These are phyloP conservation scores for Phragmatobia fuliginosa DNA, from an alignment of 2,888 invertebrate species.

Conservation along the genomic window DNA sequence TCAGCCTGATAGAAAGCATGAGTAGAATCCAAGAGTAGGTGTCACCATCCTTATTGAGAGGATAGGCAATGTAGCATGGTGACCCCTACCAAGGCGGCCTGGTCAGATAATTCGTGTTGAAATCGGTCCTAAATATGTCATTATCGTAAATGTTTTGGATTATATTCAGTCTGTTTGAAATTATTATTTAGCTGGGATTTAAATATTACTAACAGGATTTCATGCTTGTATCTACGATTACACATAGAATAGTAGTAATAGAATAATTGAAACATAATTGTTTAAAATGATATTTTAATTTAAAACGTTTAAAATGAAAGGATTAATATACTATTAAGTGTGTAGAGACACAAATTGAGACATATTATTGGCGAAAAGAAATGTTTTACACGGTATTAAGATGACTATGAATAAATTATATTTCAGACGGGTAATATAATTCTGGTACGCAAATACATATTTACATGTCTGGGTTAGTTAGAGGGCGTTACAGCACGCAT, in stretches of 20 bases:
- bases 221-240: too few species aligned
- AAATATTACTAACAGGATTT: not conserved
- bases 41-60: too few species aligned
- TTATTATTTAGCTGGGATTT: not conserved
- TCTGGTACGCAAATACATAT: conserved; percentile 9
- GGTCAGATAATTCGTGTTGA: too few species aligned
- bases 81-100: too few species aligned
- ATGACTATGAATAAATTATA: not conserved
- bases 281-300: too few species aligned
- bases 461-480: conserved; percentile 15
- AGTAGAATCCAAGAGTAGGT: too few species aligned
- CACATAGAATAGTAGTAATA: not conserved
- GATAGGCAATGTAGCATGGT: too few species aligned
- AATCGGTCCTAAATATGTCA: too few species aligned
- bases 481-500: not conserved
- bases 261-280: not conserved
- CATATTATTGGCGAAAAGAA: not conserved
- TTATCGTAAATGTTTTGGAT: too few species aligned
- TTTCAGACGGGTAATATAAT: conserved; percentile 6
- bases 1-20: too few species aligned
- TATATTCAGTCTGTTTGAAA: too few species aligned
- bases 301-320: not conserved
- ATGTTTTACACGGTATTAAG: not conserved
- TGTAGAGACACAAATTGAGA: not conserved
- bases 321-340: not conserved